Conservation (phyloP, 1,140 invertebrate genomes). For the Bombus waltoni region DNA sequence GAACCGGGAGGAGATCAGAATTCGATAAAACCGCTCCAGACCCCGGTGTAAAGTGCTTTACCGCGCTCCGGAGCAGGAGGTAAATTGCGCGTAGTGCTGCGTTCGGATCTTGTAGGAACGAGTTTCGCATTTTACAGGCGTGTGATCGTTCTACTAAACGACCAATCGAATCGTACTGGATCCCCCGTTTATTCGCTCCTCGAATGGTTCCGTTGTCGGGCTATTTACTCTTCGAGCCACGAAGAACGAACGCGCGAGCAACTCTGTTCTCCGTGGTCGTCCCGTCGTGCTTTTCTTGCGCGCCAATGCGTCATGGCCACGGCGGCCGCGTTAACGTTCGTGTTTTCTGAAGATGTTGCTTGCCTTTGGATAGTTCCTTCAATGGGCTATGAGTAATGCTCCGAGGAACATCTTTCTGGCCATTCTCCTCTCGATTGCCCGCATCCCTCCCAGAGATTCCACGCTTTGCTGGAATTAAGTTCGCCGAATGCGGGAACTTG, state of each 20-base stretch:
- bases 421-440: background rate
- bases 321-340: too few species aligned
- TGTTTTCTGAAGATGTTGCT: background rate
- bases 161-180: slow-evolving; percentile 59
- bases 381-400: too few species aligned
- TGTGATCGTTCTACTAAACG: slow-evolving; percentile 55
- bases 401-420: background rate
- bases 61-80: slow-evolving; percentile 7
- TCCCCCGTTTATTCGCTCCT: slow-evolving; percentile 46
- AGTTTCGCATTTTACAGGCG: slow-evolving; percentile 56
- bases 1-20: slow-evolving; percentile 62
- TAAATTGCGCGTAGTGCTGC: slow-evolving; percentile 35
- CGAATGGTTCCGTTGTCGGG: slow-evolving; percentile 42
- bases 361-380: background rate
- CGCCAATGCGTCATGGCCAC: background rate
- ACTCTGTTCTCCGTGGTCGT: background rate
- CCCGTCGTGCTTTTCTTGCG: background rate
- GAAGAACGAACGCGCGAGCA: slow-evolving; percentile 7
- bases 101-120: slow-evolving; percentile 43
- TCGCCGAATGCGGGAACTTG: slow-evolving; percentile 16
- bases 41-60: slow-evolving; percentile 56
- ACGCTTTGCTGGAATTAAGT: slow-evolving; percentile 4
- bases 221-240: slow-evolving; percentile 27
- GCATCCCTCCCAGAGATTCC: slow-evolving; percentile 18
- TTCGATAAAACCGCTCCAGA: slow-evolving; percentile 69